Percentiles rank a stretch among this genome's conserved stretches.
phyloP scores from a whole-genome alignment of 2,797 vertebrate species.

The Sebastes hubbsi region DNA sequence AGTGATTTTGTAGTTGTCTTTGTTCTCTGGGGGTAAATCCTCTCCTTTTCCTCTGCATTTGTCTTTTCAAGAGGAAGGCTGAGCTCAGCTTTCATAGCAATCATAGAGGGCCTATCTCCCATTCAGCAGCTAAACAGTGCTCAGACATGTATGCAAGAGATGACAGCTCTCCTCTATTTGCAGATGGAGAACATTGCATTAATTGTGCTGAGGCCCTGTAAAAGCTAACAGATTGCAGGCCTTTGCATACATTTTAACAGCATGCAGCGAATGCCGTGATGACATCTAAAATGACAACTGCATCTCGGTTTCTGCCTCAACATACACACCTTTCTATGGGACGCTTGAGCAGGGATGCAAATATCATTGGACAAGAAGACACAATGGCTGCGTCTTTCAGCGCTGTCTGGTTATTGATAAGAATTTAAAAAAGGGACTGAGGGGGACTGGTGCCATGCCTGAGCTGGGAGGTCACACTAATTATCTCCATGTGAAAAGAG shows the following conservation, averaged over 20 bases:
- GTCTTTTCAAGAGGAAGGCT: conserved; percentile 66
- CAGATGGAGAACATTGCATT: conserved; percentile 58
- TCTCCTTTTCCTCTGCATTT: conserved; percentile 61
- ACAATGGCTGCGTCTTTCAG: conserved; percentile 74
- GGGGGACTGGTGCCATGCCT: conserved; percentile 39
- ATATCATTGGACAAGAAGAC: conserved; percentile 49
- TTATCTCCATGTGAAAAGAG: conserved; percentile 43
- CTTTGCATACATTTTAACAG: conserved; percentile 51
- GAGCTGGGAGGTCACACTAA: conserved; percentile 34
- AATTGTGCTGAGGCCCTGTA: conserved; percentile 50
- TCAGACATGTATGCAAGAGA: conserved; percentile 62
- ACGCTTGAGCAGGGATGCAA: conserved; percentile 29
- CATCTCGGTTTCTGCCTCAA: conserved; percentile 40
- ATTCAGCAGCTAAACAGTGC: conserved; percentile 64
- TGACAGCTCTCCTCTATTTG: conserved; percentile 67
- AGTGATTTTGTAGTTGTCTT: conserved; percentile 71
- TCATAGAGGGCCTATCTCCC: conserved; percentile 61
- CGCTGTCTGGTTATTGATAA: conserved; percentile 68
- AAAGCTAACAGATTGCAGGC: conserved; percentile 55
- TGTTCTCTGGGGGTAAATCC: conserved; percentile 62
- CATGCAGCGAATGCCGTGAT: conserved; percentile 37
- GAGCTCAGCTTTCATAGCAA: conserved; percentile 78
- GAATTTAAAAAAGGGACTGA: conserved; percentile 52
- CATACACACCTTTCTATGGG: conserved; percentile 14
- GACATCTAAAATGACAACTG: conserved; percentile 61